phyloP scores from a whole-genome alignment of 1,140 invertebrate species.

The Planococcus citri region DNA sequence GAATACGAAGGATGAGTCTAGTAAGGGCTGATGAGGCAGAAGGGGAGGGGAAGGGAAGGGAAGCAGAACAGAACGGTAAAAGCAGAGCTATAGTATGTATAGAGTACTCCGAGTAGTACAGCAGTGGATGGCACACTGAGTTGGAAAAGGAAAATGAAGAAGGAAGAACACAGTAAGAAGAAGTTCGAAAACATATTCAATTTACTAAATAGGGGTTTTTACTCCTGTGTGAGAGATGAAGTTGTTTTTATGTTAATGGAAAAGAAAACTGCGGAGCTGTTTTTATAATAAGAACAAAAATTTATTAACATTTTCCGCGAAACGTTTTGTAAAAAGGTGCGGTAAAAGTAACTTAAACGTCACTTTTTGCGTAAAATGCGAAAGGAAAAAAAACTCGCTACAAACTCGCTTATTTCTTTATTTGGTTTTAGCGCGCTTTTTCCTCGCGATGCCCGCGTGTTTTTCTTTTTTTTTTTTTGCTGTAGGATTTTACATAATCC shows the following conservation, averaged over 20 bases:
- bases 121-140: too few relatives aligned
- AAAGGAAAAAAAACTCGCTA: too few relatives aligned
- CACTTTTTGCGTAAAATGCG: neutral
- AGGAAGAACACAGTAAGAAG: neutral
- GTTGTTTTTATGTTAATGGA: slow-evolving; percentile 18
- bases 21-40: too few relatives aligned
- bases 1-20: too few relatives aligned
- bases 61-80: too few relatives aligned
- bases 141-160: too few relatives aligned
- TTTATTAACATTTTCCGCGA: slow-evolving; percentile 15
- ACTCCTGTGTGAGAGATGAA: neutral
- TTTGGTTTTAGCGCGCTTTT: too few relatives aligned
- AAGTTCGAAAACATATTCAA: slow-evolving; percentile 18
- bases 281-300: slow-evolving; percentile 18
- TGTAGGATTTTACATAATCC: neutral
- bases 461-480: neutral
- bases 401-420: too few relatives aligned
- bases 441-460: too few relatives aligned
- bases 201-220: slow-evolving; percentile 13
- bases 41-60: too few relatives aligned
- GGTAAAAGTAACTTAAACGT: slow-evolving; percentile 16
- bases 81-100: too few relatives aligned
- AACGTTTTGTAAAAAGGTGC: slow-evolving; percentile 13
- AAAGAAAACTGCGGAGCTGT: slow-evolving; percentile 16
- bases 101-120: too few relatives aligned